Evolutionary conservation across 2,797 vertebrate genomes (phyloP), one percentile per base, ranked within the genome.

Genomic region (Coreius guichenoti): DNA sequence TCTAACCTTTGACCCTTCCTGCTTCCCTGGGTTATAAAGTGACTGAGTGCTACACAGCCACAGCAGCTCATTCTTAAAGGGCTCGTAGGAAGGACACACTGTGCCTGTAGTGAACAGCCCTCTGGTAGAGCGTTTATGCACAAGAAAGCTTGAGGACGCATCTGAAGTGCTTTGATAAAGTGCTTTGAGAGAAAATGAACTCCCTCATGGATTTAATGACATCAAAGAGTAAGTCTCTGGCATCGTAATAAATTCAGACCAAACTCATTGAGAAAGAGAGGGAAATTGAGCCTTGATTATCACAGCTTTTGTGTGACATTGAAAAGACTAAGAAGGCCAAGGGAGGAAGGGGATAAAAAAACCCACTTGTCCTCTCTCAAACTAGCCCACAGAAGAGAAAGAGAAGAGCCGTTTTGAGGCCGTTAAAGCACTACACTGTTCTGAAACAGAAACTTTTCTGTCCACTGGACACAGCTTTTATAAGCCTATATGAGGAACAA

Each of bases 391-490:
- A 65, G 76, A 84, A 82, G 70, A 90, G 90, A 89, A 93, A 92
- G 91, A 90, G 91, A 91, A 92, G 91, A 93, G 94, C 92, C 90
- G 36, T 86, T 65, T 91, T 95, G 94, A 94, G 91, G 94, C 95
- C 94, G 95, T 94, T 94, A 95, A 92, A 70, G n/a, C 92, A 91
- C 93, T 95, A 94, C 94, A 92, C 91, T 92, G 92, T 88, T 93
- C 95, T 92, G 88, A 93, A 95, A 95, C 84, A 92, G 92, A 88
- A 88, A 88, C 86, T 93, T 96, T 88, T 93, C 95, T 95, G 95
- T 95, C 95, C 94, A 94, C 95, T 93, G 94, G 93, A 95, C 94
- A 93, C 94, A 93, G 93, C 93, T 93, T 91, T 93, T 95, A 93
- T 88, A 93, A 95, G 69, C 81, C 85, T 51, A 79, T 86, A 86